phyloP scores from a whole-genome alignment of 2,113 vertebrate genomes.

The Raja brachyura region DNA sequence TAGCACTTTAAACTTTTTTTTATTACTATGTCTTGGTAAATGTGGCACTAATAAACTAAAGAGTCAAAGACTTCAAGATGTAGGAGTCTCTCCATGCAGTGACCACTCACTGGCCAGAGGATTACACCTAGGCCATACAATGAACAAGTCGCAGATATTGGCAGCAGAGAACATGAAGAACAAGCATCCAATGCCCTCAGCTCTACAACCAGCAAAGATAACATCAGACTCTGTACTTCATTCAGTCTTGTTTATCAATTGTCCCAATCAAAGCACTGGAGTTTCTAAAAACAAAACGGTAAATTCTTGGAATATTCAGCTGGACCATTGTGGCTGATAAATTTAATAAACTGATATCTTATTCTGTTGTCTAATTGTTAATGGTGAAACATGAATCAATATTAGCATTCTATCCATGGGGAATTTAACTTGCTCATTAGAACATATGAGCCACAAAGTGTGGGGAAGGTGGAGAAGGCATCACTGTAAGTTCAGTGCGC shows the following conservation, averaged over 20 bases:
- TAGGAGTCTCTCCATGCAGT: neutral
- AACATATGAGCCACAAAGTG: too few relatives aligned
- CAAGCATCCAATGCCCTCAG: neutral
- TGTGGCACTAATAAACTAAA: neutral
- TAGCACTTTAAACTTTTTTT: too few relatives aligned
- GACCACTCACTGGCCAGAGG: neutral
- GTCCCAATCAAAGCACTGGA: neutral
- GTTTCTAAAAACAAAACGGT: too few relatives aligned
- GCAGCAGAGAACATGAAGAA: neutral
- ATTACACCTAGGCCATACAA: neutral
- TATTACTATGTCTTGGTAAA: too few relatives aligned
- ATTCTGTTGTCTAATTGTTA: neutral
- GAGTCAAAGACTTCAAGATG: neutral
- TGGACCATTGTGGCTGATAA: neutral
- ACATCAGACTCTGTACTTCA: neutral
- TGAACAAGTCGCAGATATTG: neutral
- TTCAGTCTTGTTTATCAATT: neutral
- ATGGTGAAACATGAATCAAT: neutral
- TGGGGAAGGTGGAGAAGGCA: too few relatives aligned
- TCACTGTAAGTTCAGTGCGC: too few relatives aligned
- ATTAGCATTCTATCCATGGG: neutral
- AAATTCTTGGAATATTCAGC: too few relatives aligned
- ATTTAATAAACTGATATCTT: neutral
- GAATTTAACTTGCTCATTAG: neutral
- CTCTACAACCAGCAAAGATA: neutral